Evolutionary conservation across 1,140 invertebrate genomes (phyloP).

Genomic region (Drosophila malerkotliana): DNA sequence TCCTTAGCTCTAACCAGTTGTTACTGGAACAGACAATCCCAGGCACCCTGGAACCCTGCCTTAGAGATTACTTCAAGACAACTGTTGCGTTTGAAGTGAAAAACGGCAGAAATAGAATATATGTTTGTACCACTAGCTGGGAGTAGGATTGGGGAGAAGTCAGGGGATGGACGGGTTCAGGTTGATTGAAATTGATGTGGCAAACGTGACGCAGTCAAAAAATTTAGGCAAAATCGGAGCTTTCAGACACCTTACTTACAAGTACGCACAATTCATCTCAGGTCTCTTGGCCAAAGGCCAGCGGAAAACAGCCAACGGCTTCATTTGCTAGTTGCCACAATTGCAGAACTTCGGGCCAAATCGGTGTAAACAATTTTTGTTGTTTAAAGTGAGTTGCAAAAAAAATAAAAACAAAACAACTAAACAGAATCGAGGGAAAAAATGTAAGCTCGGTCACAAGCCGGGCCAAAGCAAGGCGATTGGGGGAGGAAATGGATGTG

Average conservation of each 20-base stretch:
- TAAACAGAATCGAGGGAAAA: conserved; percentile 50
- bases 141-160: background rate
- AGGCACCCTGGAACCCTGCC: background rate
- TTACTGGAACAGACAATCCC: conserved; percentile 25
- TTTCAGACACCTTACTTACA: conserved; percentile 22
- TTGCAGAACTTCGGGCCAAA: conserved; percentile 24
- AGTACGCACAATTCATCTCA: conserved; percentile 10
- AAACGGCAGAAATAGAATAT: conserved; percentile 18
- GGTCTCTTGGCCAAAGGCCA: conserved; percentile 3
- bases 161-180: conserved; percentile 11
- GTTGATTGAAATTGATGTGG: conserved; percentile 77
- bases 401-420: conserved; percentile 23
- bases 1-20: conserved; percentile 5
- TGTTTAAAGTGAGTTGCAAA: conserved; percentile 60
- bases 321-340: conserved; percentile 54
- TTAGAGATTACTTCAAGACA: conserved; percentile 27
- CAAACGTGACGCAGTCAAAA: conserved; percentile 68
- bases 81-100: conserved; percentile 52
- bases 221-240: conserved; percentile 2
- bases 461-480: background rate
- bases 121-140: background rate
- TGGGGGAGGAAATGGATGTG: conserved; percentile 7
- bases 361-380: conserved; percentile 37
- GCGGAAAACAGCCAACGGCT: conserved; percentile 49
- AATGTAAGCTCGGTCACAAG: conserved; percentile 21